Evolutionary conservation across 2,888 invertebrate species (phyloP).

Genomic region (Rhingia campestris): DNA sequence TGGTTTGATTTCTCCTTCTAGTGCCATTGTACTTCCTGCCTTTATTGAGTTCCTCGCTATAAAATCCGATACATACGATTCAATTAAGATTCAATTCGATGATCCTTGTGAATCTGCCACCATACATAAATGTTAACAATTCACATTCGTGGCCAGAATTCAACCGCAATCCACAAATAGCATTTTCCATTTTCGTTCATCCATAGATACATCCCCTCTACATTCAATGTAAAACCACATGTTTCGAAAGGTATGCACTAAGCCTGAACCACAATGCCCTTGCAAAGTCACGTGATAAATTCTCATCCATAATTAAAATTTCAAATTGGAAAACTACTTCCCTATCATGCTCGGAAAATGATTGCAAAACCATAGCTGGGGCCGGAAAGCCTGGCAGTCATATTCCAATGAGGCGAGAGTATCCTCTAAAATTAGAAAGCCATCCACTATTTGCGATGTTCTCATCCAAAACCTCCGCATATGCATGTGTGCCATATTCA

Average conservation of each 20-base stretch:
- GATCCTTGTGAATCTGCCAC: too few relatives aligned
- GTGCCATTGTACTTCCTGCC: too few relatives aligned
- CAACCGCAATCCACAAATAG: too few relatives aligned
- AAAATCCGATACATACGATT: too few relatives aligned
- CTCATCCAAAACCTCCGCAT: neutral
- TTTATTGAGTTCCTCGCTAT: too few relatives aligned
- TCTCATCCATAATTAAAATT: neutral
- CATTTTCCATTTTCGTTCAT: too few relatives aligned
- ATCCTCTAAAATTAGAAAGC: conserved; percentile 37
- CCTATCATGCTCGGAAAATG: conserved; percentile 51
- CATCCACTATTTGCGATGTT: conserved; percentile 10
- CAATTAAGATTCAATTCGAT: too few relatives aligned
- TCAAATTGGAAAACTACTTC: conserved; percentile 42
- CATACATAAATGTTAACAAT: too few relatives aligned
- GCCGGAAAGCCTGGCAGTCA: neutral
- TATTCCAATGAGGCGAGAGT: neutral
- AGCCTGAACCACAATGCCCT: neutral
- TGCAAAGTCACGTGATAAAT: neutral
- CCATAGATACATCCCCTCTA: too few relatives aligned
- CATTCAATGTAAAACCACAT: too few relatives aligned
- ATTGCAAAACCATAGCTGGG: conserved; percentile 17
- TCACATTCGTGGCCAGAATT: too few relatives aligned
- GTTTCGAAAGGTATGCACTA: neutral
- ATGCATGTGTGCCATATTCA: conserved; percentile 42
- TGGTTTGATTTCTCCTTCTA: too few relatives aligned